Evolutionary conservation across 2,797 vertebrate species (phyloP), one percentile per base, ranked within the genome.

Genomic region (Forpus xanthops): DNA sequence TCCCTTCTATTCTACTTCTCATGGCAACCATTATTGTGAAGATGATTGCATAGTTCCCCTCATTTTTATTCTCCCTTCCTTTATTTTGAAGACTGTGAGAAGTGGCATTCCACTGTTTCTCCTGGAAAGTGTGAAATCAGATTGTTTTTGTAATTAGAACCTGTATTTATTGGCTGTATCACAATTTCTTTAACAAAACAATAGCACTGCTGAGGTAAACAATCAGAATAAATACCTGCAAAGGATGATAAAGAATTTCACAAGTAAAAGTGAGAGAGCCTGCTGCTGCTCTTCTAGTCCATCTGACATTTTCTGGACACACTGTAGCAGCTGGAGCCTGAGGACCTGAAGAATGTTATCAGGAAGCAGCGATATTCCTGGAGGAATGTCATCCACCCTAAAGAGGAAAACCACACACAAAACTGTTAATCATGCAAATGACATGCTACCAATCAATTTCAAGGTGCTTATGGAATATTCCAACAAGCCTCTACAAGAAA

Each of bases 301-400:
- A 44, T 99, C 99, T 5, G 99, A 98, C 73, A 98, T 98, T 97
- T 99, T 99, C 97, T 99, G 99, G 94, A 99, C 99, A 68, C 99
- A 99, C 65, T 99, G 99, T 30, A 99, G 97, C 91, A 99, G 97
- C 97, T 99, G 99, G 61, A 99, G 98, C 82, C 99, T 98, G 92
- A 99, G 95, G 88, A 99, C 99, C 97, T 99, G 99, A 85, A 99
- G 98, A 97, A 99, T 99, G 97, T 99, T 99, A 97, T 99, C 99
- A 35, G 99, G 99, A 82, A 99, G 98, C 93, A 99, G 98, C 5
- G 99, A 98, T 97, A 99, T 97, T 96, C 98, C 99, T 2, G 99
- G 99, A 8, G 99, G 99, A 33, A 99, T 72, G 86, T 99, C 99
- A 88, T 99, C 99, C 72, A 99, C 98, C 97, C 99, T 99, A 96